These are phyloP conservation scores for Protonemura montana DNA, from an alignment of 2,888 invertebrate genomes.

Conservation along the genomic window DNA sequence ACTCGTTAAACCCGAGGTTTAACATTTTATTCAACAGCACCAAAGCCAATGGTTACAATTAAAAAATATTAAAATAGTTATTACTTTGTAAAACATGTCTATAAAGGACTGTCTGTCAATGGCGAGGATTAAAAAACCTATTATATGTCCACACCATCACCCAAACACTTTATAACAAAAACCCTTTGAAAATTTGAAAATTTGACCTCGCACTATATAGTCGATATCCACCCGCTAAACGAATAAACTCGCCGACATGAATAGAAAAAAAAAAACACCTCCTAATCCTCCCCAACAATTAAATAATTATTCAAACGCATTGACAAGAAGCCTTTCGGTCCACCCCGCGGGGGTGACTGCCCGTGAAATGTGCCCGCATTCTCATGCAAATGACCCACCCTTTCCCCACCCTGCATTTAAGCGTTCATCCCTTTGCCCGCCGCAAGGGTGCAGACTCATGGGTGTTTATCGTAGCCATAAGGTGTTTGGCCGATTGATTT, in stretches of 20 bases:
- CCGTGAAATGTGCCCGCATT: neutral
- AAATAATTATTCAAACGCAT: neutral
- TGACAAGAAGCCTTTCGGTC: neutral
- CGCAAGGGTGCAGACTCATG: neutral
- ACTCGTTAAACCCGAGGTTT: too few relatives aligned
- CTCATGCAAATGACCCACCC: neutral
- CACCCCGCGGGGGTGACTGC: neutral
- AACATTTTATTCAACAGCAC: too few relatives aligned
- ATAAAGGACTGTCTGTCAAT: neutral
- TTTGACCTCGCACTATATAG: neutral
- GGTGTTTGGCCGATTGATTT: constrained; percentile 35
- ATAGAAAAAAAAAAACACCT: neutral
- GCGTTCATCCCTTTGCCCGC: neutral
- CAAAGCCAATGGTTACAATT: too few relatives aligned
- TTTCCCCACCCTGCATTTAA: neutral
- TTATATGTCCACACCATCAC: neutral
- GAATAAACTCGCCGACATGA: neutral
- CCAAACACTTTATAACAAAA: neutral
- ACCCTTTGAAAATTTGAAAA: neutral
- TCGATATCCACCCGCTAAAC: neutral
- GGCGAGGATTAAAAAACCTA: neutral
- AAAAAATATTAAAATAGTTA: too few relatives aligned
- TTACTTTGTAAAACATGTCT: too few relatives aligned
- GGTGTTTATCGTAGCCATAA: constrained; percentile 32
- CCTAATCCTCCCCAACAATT: constrained; percentile 4